Evolutionary conservation across 2,888 invertebrate genomes (phyloP), one percentile per base, ranked within the genome.

Genomic region (Amaurobius ferox): DNA sequence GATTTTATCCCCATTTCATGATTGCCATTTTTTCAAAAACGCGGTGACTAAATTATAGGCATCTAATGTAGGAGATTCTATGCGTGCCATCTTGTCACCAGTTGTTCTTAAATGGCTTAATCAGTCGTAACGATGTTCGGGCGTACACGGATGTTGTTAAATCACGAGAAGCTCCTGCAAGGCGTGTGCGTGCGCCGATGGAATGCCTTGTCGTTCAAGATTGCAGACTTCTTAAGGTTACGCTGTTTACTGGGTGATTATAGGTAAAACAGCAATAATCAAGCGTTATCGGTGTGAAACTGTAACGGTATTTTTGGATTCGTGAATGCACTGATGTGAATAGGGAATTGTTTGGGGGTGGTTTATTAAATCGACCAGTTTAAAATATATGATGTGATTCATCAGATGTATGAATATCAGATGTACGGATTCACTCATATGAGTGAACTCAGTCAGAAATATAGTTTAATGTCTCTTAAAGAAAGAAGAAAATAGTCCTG

Each of bases 81-180:
- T 23, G 55, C 55, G 23, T 55, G 55, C 19, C 23, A 23, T 55
- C 23, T 23, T 23, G 55, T 55, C 55, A 55, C 3, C 23, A 16
- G 19, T 19, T 11, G 5, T 23, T 55, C n/a, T 55, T 55, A 55
- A 55, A 55, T 55, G 23, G 55, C 55, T 55, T 55, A 55, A 19
- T 55, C 55, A 55, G 5, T 55, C 55, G 55, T 16, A 55, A 55
- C 55, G 55, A 55, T 55, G 55, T 23, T 19, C 6, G 11, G 44
- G 44, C 44, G 23, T 55, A 6, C 55, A 55, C 55, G 19, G 55
- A 55, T 55, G 55, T 55, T 55, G 19, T 23, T 55, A 55, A 55
- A 16, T 55, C 23, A n/a, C n/a, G n/a, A n/a, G n/a, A n/a, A n/a
- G 23, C 5, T 23, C 6, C 2, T 5, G 5, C 23, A 6, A 3